Percentiles rank a stretch among this genome's conserved stretches.
These are phyloP conservation scores for Lepeophtheirus nordmannii DNA, from an alignment of 2,888 invertebrate genomes.

Conservation along the genomic window DNA sequence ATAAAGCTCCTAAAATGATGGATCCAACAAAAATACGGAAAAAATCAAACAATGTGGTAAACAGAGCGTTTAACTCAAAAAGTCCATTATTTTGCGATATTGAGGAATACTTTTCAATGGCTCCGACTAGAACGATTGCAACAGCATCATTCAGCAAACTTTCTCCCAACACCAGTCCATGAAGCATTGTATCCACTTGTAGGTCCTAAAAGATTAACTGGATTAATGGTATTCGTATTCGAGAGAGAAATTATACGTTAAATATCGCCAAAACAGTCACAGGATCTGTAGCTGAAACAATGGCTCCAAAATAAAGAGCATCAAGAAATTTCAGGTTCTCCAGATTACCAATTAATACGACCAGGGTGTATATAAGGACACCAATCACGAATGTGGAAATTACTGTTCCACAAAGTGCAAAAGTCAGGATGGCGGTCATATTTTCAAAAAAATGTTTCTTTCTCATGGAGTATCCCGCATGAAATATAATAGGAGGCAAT, in stretches of 20 bases:
- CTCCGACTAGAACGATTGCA: slow-evolving; percentile 70
- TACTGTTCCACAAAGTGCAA: slow-evolving; percentile 49
- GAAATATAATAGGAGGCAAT: slow-evolving; percentile 91
- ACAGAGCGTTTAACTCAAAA: slow-evolving; percentile 74
- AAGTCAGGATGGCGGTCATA: slow-evolving; percentile 83
- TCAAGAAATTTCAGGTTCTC: slow-evolving; percentile 64
- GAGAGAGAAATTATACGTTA: slow-evolving; percentile 33
- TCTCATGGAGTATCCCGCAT: slow-evolving; percentile 60
- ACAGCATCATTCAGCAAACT: slow-evolving; percentile 97
- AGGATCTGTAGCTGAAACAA: slow-evolving; percentile 95
- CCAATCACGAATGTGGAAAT: slow-evolving; percentile 22
- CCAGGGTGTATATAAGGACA: background rate
- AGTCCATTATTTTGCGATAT: slow-evolving; percentile 34
- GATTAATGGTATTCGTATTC: too few species aligned
- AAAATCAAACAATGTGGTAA: slow-evolving; percentile 75
- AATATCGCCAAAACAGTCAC: slow-evolving; percentile 93
- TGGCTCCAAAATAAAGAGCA: slow-evolving; percentile 86
- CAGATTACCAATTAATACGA: slow-evolving; percentile 41
- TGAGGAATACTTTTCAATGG: slow-evolving; percentile 25
- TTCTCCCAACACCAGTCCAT: slow-evolving; percentile 95
- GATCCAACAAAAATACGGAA: slow-evolving; percentile 81
- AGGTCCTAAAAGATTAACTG: slow-evolving; percentile 37
- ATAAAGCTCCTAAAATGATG: slow-evolving; percentile 71
- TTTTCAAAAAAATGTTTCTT: slow-evolving; percentile 95
- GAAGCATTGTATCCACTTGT: slow-evolving; percentile 90